A percentile compares a stretch with the other conserved stretches of the same genome.
These are phyloP conservation scores for Thamnaconus septentrionalis DNA, from an alignment of 2,113 vertebrate species.

Conservation along the genomic window DNA sequence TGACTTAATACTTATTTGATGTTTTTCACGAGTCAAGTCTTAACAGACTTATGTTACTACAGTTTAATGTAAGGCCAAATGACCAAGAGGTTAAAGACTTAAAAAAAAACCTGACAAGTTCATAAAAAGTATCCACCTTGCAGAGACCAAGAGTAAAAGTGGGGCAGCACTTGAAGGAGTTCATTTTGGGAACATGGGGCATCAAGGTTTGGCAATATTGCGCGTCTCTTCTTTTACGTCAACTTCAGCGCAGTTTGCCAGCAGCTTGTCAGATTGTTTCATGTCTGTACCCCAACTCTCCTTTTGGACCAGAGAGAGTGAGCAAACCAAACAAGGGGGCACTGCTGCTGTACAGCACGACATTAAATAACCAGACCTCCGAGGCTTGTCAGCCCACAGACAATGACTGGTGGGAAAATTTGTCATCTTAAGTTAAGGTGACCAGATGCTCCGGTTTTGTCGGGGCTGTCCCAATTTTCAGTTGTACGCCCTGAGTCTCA, in stretches of 20 bases:
- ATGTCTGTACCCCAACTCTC: conserved; percentile 24
- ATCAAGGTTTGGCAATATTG: not conserved
- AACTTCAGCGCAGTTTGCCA: conserved; percentile 8
- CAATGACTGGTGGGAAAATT: too few relatives aligned
- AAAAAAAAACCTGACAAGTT: not conserved
- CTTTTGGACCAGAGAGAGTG: conserved; percentile 15
- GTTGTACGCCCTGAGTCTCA: too few relatives aligned
- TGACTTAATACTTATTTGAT: too few relatives aligned
- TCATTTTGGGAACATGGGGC: conserved; percentile 19
- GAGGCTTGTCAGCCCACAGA: not conserved
- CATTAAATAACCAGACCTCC: not conserved
- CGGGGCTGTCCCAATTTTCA: too few relatives aligned
- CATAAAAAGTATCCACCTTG: not conserved
- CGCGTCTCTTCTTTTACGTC: conserved; percentile 4
- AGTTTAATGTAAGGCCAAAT: too few relatives aligned
- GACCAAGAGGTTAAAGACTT: too few relatives aligned
- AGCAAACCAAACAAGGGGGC: not conserved
- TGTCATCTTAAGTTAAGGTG: too few relatives aligned
- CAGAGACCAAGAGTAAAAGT: not conserved
- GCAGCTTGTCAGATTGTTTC: conserved; percentile 42
- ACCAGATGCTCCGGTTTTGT: too few relatives aligned
- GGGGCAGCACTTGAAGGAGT: conserved; percentile 21
- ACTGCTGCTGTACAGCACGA: not conserved
- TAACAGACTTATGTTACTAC: too few relatives aligned
- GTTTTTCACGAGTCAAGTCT: too few relatives aligned